Evolutionary conservation across 2,888 invertebrate genomes (phyloP).

Genomic region (Agrypnus murinus): DNA sequence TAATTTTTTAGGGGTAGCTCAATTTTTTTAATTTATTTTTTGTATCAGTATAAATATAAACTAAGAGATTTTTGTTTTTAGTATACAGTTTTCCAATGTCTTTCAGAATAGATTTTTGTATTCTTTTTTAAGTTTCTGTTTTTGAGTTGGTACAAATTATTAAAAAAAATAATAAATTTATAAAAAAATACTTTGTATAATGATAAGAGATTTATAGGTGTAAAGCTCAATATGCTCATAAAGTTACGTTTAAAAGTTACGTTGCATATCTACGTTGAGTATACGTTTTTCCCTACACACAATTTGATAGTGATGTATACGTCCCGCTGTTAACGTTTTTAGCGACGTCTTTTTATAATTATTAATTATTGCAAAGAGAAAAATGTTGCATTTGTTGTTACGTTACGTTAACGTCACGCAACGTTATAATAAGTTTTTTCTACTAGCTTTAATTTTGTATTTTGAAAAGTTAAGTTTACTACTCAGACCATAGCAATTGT

Average conservation of each 20-base stretch:
- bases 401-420: constrained; percentile 54
- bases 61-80: constrained; percentile 25
- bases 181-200: constrained; percentile 43
- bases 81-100: constrained; percentile 45
- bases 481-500: constrained; percentile 48
- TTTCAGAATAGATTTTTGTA: constrained; percentile 48
- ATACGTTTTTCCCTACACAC: constrained; percentile 39
- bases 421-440: constrained; percentile 46
- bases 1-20: constrained; percentile 44
- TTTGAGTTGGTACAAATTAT: constrained; percentile 52
- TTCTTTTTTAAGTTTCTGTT: constrained; percentile 40
- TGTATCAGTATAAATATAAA: constrained; percentile 35
- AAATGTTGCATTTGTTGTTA: constrained; percentile 47
- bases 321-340: constrained; percentile 43
- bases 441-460: constrained; percentile 53
- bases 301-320: constrained; percentile 43
- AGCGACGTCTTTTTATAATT: constrained; percentile 32
- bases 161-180: constrained; percentile 27
- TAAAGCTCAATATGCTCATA: constrained; percentile 41
- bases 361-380: too few relatives aligned
- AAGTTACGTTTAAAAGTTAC: constrained; percentile 41
- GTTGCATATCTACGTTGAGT: constrained; percentile 46
- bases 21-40: constrained; percentile 51
- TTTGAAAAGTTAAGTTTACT: constrained; percentile 49
- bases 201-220: constrained; percentile 46